phyloP scores from a whole-genome alignment of 2,797 vertebrate species.

The Danio tinwini region DNA sequence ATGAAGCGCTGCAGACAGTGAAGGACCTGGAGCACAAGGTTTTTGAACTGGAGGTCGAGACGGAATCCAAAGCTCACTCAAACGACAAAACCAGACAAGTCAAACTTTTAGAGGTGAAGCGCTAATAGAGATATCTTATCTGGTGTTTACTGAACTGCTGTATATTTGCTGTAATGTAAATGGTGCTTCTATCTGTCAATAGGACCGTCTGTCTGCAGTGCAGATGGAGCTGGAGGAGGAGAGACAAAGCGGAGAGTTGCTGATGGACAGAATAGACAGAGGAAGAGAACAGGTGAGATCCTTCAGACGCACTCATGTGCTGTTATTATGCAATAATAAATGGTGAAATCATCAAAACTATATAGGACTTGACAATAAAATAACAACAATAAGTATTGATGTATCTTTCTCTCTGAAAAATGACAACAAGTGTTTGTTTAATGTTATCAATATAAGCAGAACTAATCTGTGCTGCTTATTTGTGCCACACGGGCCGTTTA shows the following conservation, averaged over 20 bases:
- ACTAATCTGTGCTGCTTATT: too few relatives aligned
- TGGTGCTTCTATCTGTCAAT: constrained; percentile 39
- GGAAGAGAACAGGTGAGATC: constrained; percentile 90
- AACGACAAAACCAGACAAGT: constrained; percentile 86
- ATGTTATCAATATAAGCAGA: too few relatives aligned
- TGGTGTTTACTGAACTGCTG: not conserved
- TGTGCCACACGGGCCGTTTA: too few relatives aligned
- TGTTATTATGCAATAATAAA: not conserved
- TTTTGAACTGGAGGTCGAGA: constrained; percentile 84
- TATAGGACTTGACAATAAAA: too few relatives aligned
- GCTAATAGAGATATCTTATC: not conserved
- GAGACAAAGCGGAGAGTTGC: constrained; percentile 87
- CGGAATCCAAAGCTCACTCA: constrained; percentile 79
- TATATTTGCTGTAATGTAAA: not conserved
- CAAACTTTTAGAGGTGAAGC: constrained; percentile 89
- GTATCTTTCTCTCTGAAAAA: too few relatives aligned
- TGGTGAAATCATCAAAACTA: not conserved
- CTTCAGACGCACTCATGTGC: not conserved
- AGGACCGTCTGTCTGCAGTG: constrained; percentile 90
- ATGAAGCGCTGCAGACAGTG: constrained; percentile 82
- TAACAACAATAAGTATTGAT: too few relatives aligned
- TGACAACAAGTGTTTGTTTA: too few relatives aligned
- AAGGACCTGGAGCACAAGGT: constrained; percentile 84
- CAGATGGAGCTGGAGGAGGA: constrained; percentile 96
- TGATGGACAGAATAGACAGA: constrained; percentile 89